A percentile compares a stretch with the other conserved stretches of the same genome.
Evolutionary conservation across 2,797 vertebrate species (phyloP).

Genomic region (Acestrorhynchus altus): DNA sequence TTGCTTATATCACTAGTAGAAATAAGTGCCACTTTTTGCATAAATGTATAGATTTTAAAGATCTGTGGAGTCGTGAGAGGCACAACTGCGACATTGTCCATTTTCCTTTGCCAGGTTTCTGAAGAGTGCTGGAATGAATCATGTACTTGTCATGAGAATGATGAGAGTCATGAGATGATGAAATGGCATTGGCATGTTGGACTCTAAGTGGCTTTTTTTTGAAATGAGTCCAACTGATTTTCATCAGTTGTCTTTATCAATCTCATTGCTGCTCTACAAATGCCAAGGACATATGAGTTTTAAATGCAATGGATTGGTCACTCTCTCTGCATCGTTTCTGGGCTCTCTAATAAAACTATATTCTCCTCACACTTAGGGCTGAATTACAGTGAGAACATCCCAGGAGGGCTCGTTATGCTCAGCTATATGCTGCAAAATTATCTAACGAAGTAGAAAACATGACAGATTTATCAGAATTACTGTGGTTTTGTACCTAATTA

Average conservation of each 20-base stretch:
- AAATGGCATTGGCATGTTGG: conserved; percentile 1
- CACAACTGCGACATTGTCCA: neutral
- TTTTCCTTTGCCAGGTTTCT: neutral
- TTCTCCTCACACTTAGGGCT: neutral
- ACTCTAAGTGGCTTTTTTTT: neutral
- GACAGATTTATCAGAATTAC: conserved; percentile 35
- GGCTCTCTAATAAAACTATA: neutral
- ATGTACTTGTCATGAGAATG: neutral
- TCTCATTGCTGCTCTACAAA: neutral
- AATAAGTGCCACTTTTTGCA: neutral
- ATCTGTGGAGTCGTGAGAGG: neutral
- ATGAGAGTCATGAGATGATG: neutral
- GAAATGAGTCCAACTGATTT: neutral
- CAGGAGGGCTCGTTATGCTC: conserved; percentile 23
- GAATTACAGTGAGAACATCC: neutral
- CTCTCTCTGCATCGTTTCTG: neutral
- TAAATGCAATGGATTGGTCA: neutral
- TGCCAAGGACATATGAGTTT: neutral
- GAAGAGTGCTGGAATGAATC: neutral
- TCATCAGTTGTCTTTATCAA: neutral
- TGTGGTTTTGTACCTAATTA: conserved; percentile 44
- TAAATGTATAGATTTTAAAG: neutral
- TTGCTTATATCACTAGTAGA: too few species aligned
- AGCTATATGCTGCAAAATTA: conserved; percentile 16
- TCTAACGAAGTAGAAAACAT: conserved; percentile 38